Conservation (phyloP, 2,797 vertebrate genomes). For the Spondyliosoma cantharus region DNA sequence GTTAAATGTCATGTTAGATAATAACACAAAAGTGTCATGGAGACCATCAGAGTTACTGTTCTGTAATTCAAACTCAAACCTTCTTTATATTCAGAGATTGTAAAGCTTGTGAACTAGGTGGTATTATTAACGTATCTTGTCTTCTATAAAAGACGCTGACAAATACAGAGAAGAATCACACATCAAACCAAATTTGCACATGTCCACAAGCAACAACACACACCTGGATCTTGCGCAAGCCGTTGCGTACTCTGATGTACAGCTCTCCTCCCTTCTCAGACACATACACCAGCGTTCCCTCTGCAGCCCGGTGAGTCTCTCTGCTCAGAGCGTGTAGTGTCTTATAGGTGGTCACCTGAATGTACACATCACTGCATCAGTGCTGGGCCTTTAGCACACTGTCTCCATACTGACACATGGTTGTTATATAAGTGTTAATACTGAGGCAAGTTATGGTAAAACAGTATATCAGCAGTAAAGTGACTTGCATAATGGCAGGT, state of each 20-base stretch:
- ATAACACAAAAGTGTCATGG: neutral
- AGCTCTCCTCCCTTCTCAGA: slow-evolving; percentile 88
- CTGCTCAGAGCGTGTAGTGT: slow-evolving; percentile 84
- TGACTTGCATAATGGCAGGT: neutral
- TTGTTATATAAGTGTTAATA: neutral
- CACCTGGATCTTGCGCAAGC: slow-evolving; percentile 93
- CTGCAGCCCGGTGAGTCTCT: slow-evolving; percentile 82
- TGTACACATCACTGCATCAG: slow-evolving; percentile 31
- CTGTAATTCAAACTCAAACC: neutral
- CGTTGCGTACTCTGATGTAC: slow-evolving; percentile 87
- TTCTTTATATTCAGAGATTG: neutral
- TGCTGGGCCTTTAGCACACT: neutral
- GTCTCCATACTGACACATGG: too few relatives aligned
- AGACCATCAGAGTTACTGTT: neutral
- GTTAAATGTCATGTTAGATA: neutral
- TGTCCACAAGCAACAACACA: slow-evolving; percentile 75
- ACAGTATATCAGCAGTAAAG: neutral
- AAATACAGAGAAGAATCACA: neutral
- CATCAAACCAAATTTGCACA: neutral
- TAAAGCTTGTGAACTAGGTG: neutral
- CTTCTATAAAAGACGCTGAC: neutral
- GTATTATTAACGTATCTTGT: neutral
- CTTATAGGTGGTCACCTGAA: slow-evolving; percentile 87
- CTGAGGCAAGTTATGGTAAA: neutral
- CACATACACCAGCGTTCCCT: slow-evolving; percentile 90